Evolutionary conservation across 92 coral and sea anemone genomes (phyloP).

Genomic region (Heliopora coerulea): DNA sequence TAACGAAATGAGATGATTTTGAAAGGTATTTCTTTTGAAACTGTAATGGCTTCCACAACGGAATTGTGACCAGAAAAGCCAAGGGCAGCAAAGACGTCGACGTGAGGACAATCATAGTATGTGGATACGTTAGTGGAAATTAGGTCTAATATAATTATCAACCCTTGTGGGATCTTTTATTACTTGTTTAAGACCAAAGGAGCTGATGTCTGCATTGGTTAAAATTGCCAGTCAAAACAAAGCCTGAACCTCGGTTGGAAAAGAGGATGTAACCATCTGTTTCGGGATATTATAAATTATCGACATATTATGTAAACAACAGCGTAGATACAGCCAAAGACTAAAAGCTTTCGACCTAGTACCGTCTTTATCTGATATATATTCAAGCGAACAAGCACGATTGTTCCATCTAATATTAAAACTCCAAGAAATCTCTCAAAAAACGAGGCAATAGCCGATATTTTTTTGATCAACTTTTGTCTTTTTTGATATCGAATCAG

Average conservation of each 20-base stretch:
- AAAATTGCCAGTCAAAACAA: slow-evolving; percentile 13
- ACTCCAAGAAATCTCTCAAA: no score
- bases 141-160: slow-evolving; percentile 17
- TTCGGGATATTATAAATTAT: no score
- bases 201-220: slow-evolving; percentile 14
- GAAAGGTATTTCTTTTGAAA: not conserved
- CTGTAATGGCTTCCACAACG: slow-evolving; percentile 8
- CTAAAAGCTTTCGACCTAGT: no score
- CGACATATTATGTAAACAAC: no score
- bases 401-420: no score
- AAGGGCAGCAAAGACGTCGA: slow-evolving; percentile 18
- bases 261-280: not conserved
- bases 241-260: slow-evolving; percentile 5
- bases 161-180: slow-evolving; percentile 25
- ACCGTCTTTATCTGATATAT: no score
- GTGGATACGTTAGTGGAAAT: slow-evolving; percentile 5
- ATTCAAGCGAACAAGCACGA: no score
- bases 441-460: no score
- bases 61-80: slow-evolving; percentile 28
- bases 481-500: no score
- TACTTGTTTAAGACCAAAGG: slow-evolving; percentile 27
- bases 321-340: no score
- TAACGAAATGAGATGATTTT: not conserved
- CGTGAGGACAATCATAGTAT: slow-evolving; percentile 15
- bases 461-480: no score